A percentile compares a stretch with the other conserved stretches of the same genome.
Evolutionary conservation across 2,797 vertebrate genomes (phyloP).

Genomic region (Mormyrus hasselquistii): DNA sequence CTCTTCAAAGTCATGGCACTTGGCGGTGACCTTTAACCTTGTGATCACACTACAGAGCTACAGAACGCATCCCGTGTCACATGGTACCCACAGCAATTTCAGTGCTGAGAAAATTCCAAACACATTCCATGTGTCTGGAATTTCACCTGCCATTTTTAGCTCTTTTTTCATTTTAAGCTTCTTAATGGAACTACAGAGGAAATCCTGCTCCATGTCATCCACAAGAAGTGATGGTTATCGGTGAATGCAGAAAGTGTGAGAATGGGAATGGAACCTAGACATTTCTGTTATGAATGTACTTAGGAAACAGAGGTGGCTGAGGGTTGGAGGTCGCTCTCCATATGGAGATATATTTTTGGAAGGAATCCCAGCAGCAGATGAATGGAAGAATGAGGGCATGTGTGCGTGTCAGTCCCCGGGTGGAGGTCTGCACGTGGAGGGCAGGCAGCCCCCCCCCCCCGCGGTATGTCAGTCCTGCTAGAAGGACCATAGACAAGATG

Average conservation of each 20-base stretch:
- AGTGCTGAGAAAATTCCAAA: background rate
- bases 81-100: constrained; percentile 11
- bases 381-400: constrained; percentile 19
- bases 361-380: constrained; percentile 32
- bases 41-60: background rate
- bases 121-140: constrained; percentile 34
- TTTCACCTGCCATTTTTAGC: constrained; percentile 23
- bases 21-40: background rate
- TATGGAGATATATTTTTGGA: constrained; percentile 42
- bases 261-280: background rate
- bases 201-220: background rate
- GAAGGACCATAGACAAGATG: background rate
- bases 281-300: constrained; percentile 33
- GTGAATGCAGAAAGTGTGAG: background rate
- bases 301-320: constrained; percentile 27
- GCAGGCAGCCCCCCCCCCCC: background rate
- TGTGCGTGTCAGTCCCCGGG: constrained; percentile 17
- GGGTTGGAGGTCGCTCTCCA: background rate
- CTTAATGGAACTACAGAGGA: background rate
- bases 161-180: background rate
- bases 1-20: background rate
- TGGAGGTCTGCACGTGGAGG: background rate
- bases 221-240: background rate
- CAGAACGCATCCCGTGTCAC: background rate
- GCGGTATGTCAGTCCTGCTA: background rate